Conservation (phyloP, 2,113 vertebrate genomes). For the Oreochromis tanganicae region DNA sequence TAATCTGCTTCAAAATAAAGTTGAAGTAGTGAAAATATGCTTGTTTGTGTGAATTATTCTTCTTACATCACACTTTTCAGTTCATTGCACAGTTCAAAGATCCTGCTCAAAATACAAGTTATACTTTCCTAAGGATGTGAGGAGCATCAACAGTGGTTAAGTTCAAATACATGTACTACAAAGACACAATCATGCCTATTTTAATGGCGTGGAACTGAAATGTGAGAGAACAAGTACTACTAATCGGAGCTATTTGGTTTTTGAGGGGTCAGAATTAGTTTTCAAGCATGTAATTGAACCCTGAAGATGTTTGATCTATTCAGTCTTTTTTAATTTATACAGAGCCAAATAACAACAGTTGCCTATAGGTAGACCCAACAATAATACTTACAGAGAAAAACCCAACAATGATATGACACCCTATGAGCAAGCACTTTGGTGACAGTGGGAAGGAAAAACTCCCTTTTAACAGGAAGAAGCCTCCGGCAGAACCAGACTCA, state of each 20-base stretch:
- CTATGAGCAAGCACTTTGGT: background rate
- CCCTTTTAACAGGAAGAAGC: background rate
- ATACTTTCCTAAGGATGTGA: background rate
- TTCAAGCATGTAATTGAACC: background rate
- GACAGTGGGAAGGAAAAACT: background rate
- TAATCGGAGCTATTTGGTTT: no score
- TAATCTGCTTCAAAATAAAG: constrained; percentile 58
- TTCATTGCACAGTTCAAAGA: background rate
- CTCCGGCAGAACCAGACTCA: accelerated
- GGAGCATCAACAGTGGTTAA: accelerated
- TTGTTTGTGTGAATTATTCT: background rate
- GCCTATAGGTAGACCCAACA: background rate
- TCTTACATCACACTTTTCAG: background rate
- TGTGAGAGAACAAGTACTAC: no score
- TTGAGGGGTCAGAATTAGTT: background rate
- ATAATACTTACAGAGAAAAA: background rate
- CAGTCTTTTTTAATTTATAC: background rate
- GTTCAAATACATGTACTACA: background rate
- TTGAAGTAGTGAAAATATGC: background rate
- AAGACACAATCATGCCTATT: background rate
- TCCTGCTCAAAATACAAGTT: background rate
- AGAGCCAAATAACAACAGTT: background rate
- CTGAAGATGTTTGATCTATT: background rate
- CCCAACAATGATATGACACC: accelerated
- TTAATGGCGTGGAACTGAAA: background rate